Percentiles rank a stretch among this genome's conserved stretches.
These are phyloP conservation scores for Maniola jurtina DNA, from an alignment of 1,140 invertebrate genomes.

Conservation along the genomic window DNA sequence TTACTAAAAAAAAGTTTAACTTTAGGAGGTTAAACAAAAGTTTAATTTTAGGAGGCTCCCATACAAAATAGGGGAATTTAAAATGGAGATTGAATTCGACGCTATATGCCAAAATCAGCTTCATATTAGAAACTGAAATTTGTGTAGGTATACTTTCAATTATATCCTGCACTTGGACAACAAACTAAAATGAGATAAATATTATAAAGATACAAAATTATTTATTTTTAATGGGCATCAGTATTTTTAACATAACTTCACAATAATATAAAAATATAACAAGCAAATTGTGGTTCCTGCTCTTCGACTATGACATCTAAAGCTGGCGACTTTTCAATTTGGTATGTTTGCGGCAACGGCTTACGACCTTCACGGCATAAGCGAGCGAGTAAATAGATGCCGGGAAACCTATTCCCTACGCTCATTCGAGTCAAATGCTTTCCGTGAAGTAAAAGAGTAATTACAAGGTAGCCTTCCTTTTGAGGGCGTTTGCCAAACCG, in stretches of 20 bases:
- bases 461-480: slow-evolving; percentile 13
- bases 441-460: slow-evolving; percentile 14
- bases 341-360: slow-evolving; percentile 26
- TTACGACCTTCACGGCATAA: slow-evolving; percentile 22
- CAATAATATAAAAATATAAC: neutral
- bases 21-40: too few species aligned
- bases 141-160: too few species aligned
- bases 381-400: slow-evolving; percentile 19
- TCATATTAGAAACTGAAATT: too few species aligned
- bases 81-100: too few species aligned
- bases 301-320: slow-evolving; percentile 25
- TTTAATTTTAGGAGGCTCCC: too few species aligned
- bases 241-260: neutral
- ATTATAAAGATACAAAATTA: too few species aligned
- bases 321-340: slow-evolving; percentile 33
- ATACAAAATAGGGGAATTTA: too few species aligned
- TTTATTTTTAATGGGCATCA: too few species aligned
- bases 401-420: slow-evolving; percentile 21
- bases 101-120: too few species aligned
- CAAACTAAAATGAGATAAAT: too few species aligned
- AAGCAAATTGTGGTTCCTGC: neutral
- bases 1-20: too few species aligned
- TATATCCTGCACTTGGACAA: too few species aligned
- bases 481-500: neutral
- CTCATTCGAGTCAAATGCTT: slow-evolving; percentile 21